Conservation (phyloP, 2,797 vertebrate species). For the Oryzias sinensis region DNA sequence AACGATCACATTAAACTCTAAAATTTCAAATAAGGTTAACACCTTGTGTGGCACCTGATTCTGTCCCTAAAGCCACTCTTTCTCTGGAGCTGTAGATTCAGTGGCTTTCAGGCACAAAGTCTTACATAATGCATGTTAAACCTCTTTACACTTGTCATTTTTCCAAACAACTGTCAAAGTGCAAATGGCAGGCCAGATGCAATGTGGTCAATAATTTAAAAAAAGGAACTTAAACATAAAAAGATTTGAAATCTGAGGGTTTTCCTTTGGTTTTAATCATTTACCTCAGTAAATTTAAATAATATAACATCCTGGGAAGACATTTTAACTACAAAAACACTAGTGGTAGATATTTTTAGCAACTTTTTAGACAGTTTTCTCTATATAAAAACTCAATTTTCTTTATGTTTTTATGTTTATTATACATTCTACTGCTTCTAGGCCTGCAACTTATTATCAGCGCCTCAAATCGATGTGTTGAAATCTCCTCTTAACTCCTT, state of each 20-base stretch:
- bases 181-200: constrained; percentile 3
- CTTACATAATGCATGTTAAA: constrained; percentile 30
- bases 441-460: constrained; percentile 36
- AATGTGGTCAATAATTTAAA: neutral
- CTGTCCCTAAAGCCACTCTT: constrained; percentile 12
- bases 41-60: constrained; percentile 11
- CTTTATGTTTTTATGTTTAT: neutral
- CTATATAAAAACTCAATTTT: neutral
- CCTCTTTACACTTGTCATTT: constrained; percentile 11
- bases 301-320: neutral
- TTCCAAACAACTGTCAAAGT: constrained; percentile 7
- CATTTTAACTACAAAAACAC: constrained; percentile 1
- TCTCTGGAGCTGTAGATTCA: constrained; percentile 22
- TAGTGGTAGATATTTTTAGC: neutral
- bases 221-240: neutral
- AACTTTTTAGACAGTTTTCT: neutral
- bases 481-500: constrained; percentile 4
- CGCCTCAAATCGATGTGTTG: constrained; percentile 8
- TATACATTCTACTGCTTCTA: neutral
- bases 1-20: constrained; percentile 12
- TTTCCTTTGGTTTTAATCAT: constrained; percentile 19
- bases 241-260: no score
- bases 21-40: constrained; percentile 38
- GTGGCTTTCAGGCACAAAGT: constrained; percentile 15
- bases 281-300: neutral